Percentiles rank a stretch among this genome's conserved stretches.
Evolutionary conservation across 1,140 invertebrate species (phyloP).

Genomic region (Drosophila neocordata): DNA sequence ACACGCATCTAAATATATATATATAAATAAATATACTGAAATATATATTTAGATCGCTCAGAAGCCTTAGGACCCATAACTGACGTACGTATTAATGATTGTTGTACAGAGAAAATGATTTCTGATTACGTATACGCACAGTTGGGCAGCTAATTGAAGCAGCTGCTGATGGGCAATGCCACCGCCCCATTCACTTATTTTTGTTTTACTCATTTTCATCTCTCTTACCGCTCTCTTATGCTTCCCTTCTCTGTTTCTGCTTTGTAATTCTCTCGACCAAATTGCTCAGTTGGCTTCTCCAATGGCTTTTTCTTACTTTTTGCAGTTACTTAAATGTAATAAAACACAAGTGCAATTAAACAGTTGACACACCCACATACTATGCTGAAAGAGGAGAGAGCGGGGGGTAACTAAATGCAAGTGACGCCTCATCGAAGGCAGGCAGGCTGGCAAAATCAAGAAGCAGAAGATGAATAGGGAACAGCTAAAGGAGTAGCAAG

Average conservation of each 20-base stretch:
- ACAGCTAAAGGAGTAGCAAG: neutral
- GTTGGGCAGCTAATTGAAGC: slow-evolving; percentile 25
- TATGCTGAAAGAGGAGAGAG: neutral
- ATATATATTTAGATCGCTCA: slow-evolving; percentile 16
- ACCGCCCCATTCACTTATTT: neutral
- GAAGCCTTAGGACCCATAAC: slow-evolving; percentile 4
- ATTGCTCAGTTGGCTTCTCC: slow-evolving; percentile 43
- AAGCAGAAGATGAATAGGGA: neutral
- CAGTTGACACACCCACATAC: slow-evolving; percentile 57
- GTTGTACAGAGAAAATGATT: slow-evolving; percentile 39
- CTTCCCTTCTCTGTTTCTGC: slow-evolving; percentile 20
- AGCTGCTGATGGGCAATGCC: slow-evolving; percentile 6
- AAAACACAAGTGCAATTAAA: slow-evolving; percentile 72
- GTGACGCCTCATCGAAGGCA: neutral
- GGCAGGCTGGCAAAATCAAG: neutral
- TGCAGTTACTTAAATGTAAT: slow-evolving; percentile 67
- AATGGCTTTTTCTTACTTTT: slow-evolving; percentile 21
- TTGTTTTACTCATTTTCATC: neutral
- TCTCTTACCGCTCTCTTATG: neutral
- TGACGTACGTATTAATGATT: slow-evolving; percentile 16
- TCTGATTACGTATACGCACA: slow-evolving; percentile 62
- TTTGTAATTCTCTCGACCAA: slow-evolving; percentile 57
- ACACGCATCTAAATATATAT: slow-evolving; percentile 31
- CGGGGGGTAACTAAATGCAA: neutral
- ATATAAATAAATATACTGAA: slow-evolving; percentile 5